These are phyloP conservation scores for Enhydra lutris DNA, from an alignment of 2,113 vertebrate genomes.

Conservation along the genomic window DNA sequence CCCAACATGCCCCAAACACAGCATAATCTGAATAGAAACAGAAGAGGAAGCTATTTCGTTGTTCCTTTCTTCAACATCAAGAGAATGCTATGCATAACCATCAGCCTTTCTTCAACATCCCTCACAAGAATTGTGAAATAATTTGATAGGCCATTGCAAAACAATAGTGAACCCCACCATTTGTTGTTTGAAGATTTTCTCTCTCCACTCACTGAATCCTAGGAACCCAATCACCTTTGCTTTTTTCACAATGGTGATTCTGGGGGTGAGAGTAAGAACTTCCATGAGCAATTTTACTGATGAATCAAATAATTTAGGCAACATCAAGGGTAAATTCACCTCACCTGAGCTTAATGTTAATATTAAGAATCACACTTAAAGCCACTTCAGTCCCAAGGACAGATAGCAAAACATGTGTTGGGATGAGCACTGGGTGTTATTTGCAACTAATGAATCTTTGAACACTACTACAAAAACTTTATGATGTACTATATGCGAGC, in stretches of 20 bases:
- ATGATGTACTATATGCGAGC: too few species aligned
- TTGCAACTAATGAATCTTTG: too few species aligned
- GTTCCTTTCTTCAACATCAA: not conserved
- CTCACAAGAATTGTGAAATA: not conserved
- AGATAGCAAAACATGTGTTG: not conserved
- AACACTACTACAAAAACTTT: too few species aligned
- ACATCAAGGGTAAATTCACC: not conserved
- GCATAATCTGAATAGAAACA: not conserved
- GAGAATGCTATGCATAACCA: not conserved
- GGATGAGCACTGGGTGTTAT: too few species aligned
- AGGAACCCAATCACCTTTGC: not conserved
- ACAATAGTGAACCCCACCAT: not conserved
- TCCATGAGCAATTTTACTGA: not conserved
- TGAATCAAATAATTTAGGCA: constrained; percentile 2
- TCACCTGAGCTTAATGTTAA: not conserved
- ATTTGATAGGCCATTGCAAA: not conserved
- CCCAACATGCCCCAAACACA: not conserved
- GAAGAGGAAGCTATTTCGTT: not conserved
- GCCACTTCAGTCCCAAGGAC: not conserved
- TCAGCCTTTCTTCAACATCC: not conserved
- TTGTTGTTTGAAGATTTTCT: not conserved
- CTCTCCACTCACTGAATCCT: not conserved
- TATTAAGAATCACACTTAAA: not conserved
- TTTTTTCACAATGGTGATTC: not conserved
- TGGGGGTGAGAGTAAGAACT: not conserved